Evolutionary conservation across 2,113 vertebrate species (phyloP), one percentile per base, ranked within the genome.

Genomic region (Crotalus viridis): DNA sequence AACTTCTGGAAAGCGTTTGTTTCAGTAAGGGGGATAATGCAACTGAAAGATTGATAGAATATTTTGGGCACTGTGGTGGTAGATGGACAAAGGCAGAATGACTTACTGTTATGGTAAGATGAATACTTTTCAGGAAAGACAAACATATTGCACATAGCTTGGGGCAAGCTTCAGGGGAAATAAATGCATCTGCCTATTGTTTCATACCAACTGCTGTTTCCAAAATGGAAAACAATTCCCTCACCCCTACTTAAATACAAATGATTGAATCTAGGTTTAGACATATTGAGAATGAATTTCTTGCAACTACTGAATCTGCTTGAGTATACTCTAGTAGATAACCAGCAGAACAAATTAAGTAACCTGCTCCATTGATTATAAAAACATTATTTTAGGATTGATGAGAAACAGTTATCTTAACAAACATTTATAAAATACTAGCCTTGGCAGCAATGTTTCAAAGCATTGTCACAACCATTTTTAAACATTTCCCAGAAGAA

Each of bases 181-280:
- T 81, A 89, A 93, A 55, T 81, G 33, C 69, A 39, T 39, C 17
- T 74, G 13, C 64, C n/a, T 74, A 74, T 54, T 87, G 33, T 1
- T 39, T 24, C 91, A 89, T 86, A 59, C 51, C 95, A 90, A 85
- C 39, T 19, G 5, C 91, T 81, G 0, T 64, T 92, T 88, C 89
- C 61, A 51, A 88, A 54, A 90, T 55, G 64, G 56, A 88, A 94
- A 93, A n/a, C 69, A 3, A 15, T 94, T 39, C 3, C 90, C 46
- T 46, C 33, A 69, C 3, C 33, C 21, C 28, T 5, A 33, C 12
- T 86, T 43, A 43, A 39, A 26, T n/a, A 61, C 54, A 43, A 39
- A n/a, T 24, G 22, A 39, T 85, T 96, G 89, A 26, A 64, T 89
- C 39, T 24, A 89, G 57, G 48, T 89, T 61, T 89, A 61, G 89